A percentile compares a stretch with the other conserved stretches of the same genome.
phyloP scores from a whole-genome alignment of 1,140 invertebrate genomes.

The Myzus persicae region DNA sequence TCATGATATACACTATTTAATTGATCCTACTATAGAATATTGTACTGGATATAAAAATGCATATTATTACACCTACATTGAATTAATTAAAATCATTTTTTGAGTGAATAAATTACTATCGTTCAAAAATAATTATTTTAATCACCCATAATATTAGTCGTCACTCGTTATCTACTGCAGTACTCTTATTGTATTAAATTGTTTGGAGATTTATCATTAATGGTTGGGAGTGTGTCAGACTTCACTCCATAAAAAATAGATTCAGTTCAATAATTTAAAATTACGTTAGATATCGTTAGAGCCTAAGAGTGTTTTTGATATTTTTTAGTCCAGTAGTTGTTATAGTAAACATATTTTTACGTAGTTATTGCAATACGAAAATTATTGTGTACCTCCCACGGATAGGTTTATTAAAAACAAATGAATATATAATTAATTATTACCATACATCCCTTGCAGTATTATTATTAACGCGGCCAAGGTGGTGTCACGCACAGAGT shows the following conservation, averaged over 20 bases:
- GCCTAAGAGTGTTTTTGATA: background rate
- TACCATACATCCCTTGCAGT: background rate
- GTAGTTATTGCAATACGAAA: background rate
- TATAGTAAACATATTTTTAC: background rate
- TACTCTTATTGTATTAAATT: background rate
- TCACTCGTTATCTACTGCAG: background rate
- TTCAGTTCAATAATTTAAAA: background rate
- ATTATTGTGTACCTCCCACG: background rate
- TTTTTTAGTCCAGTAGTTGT: background rate
- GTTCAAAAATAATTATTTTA: too few relatives aligned
- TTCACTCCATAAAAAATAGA: too few relatives aligned
- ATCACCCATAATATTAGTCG: background rate
- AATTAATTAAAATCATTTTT: too few relatives aligned
- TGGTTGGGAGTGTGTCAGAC: too few relatives aligned
- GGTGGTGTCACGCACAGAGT: background rate
- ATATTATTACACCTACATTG: too few relatives aligned
- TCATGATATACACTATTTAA: too few relatives aligned
- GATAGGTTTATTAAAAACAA: background rate
- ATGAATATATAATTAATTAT: background rate
- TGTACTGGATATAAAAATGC: too few relatives aligned
- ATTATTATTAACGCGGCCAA: background rate
- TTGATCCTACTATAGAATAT: too few relatives aligned
- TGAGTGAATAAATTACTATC: too few relatives aligned
- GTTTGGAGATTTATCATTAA: too few relatives aligned
- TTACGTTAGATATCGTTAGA: background rate